Evolutionary conservation across 2,888 invertebrate species (phyloP), one percentile per base, ranked within the genome.

Genomic region (Mythimna vitellina): DNA sequence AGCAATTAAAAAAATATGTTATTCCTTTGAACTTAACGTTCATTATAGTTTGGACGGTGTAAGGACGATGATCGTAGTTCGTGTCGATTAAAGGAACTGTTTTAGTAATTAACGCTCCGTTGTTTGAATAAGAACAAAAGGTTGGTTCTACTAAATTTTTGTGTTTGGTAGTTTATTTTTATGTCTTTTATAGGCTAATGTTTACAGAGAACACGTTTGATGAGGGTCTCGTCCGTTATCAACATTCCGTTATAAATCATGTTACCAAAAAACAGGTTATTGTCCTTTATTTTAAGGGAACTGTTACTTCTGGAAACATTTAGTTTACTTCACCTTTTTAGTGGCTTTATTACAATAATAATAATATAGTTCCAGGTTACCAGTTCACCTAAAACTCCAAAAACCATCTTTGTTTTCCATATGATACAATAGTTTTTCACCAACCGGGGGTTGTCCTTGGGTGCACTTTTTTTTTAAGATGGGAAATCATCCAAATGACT

Each of bases 21-120:
- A 65, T 9, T 0, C 0, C 17, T 5, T 60, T 12, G 14, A 14
- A 1, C 1, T 66, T 68, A 82, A 54, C 51, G 73, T 60, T 54
- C 12, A 66, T 66, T 71, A 67, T 73, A 20, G 57, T 58, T 32
- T 71, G 35, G 7, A 5, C 3, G 14, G 7, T 25, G 49, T 42
- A n/a, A 65, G 35, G 51, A 20, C 32, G 53, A 71, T 73, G 64
- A 56, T 76, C 56, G 49, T 46, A 38, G 51, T 53, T 56, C 29
- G 56, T 69, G 65, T 74, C 57, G 73, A 80, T 79, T 80, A 79
- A 81, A 85, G 56, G 73, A 83, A 83, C 86, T 87, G 88, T 84
- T 89, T 85, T 82, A 84, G 88, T 89, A 88, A 89, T 90, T 89
- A 89, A 85, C 81, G 80, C 70, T 82, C 65, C 76, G 70, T 81